Conservation (phyloP, 1,140 invertebrate species). For the Drosophila hydei region DNA sequence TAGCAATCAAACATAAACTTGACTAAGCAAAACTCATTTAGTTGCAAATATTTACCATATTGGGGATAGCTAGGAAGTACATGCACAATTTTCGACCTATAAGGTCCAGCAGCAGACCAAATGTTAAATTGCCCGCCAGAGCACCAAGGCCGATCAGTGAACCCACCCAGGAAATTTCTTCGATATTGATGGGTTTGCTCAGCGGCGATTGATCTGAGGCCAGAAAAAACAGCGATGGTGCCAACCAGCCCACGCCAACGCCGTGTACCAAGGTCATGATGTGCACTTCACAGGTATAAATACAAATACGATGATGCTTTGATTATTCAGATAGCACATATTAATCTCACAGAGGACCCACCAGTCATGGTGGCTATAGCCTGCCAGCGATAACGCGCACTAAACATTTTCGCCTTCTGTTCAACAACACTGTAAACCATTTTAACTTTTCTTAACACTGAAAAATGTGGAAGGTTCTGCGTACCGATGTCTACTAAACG, state of each 20-base stretch:
- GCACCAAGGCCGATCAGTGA: conserved; percentile 65
- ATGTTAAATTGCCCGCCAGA: conserved; percentile 62
- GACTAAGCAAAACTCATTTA: no score
- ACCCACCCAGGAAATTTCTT: conserved; percentile 72
- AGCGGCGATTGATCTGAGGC: conserved; percentile 55
- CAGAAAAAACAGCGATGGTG: conserved; percentile 54
- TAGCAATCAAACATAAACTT: not conserved
- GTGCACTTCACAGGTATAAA: conserved; percentile 45
- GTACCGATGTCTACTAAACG: conserved; percentile 52
- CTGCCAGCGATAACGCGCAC: conserved; percentile 65
- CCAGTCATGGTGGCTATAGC: conserved; percentile 69
- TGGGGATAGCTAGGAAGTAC: conserved; percentile 68
- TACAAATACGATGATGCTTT: not conserved
- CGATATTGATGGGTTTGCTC: conserved; percentile 45
- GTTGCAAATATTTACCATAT: conserved; percentile 51
- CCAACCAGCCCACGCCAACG: conserved; percentile 63
- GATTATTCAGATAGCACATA: not conserved
- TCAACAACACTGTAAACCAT: conserved; percentile 45
- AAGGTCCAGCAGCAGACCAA: conserved; percentile 63
- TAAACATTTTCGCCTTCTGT: conserved; percentile 57
- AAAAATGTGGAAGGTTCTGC: conserved; percentile 16
- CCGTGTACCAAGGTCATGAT: conserved; percentile 71
- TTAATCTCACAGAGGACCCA: conserved; percentile 31
- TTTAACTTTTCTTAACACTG: conserved; percentile 5
- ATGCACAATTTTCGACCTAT: conserved; percentile 69